Conservation (phyloP, 2,113 vertebrate species). For the Pelodiscus sinensis region DNA sequence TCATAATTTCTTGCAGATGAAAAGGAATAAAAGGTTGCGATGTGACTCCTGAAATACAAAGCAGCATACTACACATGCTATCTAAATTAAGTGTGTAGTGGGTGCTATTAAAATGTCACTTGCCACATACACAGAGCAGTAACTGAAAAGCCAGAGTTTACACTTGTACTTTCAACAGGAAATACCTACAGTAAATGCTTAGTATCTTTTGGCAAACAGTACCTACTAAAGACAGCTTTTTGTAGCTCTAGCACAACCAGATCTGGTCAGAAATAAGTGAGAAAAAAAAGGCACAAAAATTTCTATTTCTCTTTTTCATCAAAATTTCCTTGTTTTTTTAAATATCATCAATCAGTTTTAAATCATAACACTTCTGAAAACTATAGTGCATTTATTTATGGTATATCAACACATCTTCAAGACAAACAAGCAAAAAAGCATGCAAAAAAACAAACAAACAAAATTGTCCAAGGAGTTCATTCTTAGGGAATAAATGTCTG, state of each 20-base stretch:
- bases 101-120: neutral
- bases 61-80: neutral
- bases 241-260: neutral
- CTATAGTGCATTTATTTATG: constrained; percentile 33
- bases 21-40: neutral
- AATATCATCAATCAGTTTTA: constrained; percentile 13
- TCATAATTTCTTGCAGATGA: constrained; percentile 1
- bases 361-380: neutral
- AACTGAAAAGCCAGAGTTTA: neutral
- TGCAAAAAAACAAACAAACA: constrained; percentile 4
- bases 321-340: neutral
- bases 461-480: constrained; percentile 1
- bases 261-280: fast-evolving
- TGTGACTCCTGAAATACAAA: neutral
- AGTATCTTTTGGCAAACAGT: neutral
- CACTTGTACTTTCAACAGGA: fast-evolving
- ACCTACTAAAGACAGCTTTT: fast-evolving
- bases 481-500: constrained; percentile 64
- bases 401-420: constrained; percentile 49
- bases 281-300: neutral
- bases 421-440: neutral
- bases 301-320: neutral
- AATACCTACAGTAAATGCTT: neutral
- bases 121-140: fast-evolving
- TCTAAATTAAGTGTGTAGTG: neutral